Evolutionary conservation across 2,888 invertebrate genomes (phyloP), one percentile per base, ranked within the genome.

Genomic region (Tetranychus truncatus): DNA sequence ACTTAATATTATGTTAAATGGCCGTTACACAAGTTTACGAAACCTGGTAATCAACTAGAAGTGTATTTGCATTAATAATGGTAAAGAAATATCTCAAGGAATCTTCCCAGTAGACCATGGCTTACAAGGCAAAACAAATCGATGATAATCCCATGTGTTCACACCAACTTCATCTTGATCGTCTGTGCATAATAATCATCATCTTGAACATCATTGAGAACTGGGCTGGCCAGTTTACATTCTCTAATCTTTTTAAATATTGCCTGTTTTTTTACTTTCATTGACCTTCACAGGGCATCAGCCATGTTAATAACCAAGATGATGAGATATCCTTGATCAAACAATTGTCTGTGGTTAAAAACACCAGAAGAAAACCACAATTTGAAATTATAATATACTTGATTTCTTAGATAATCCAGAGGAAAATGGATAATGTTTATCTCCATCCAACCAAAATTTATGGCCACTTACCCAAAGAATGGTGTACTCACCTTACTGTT

Each of bases 271-370:
- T 55, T 55, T 15, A 9, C 55, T 55, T 55, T 9, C 55, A 55
- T 55, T 55, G 55, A 55, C 55, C 55, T 55, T 55, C 55, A 55
- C 55, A 55, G 55, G 55, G 55, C 55, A 55, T 55, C 55, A 55
- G 55, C 15, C 55, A 55, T 15, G 55, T 55, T 55, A 55, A 55
- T 55, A 55, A 55, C 55, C 55, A 55, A 15, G 55, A 55, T 55
- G 55, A 15, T 55, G 15, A 55, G 9, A 15, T 55, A 55, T 55
- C 55, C 55, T 55, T 55, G 55, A 55, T 55, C 15, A 55, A 55
- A 55, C 55, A 34, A 34, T 34, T 34, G 34, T 34, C 34, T 34
- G 34, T 34, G 34, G 34, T 34, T 34, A 34, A 34, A 4, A 34
- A 34, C 3, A 4, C 4, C 34, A 34, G 34, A 34, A 34, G 34